These are phyloP conservation scores for Athene noctua DNA, from an alignment of 2,113 vertebrate species.

Conservation along the genomic window DNA sequence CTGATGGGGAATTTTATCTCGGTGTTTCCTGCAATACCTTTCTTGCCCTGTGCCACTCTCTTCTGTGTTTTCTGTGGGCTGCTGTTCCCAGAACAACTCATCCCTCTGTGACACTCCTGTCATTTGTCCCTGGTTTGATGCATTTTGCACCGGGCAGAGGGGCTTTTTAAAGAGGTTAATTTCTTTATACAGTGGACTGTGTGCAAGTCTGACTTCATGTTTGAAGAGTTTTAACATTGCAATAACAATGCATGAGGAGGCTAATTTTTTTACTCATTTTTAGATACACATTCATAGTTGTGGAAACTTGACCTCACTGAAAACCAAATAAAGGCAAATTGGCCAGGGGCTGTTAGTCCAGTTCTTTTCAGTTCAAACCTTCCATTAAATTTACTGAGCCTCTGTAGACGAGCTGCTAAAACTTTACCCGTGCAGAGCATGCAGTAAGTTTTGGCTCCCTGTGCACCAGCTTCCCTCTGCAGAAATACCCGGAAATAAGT, in stretches of 20 bases:
- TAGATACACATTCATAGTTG: not conserved
- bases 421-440: not conserved
- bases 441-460: not conserved
- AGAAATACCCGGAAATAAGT: not conserved
- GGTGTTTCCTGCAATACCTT: not conserved
- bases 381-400: not conserved
- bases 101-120: not conserved
- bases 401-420: not conserved
- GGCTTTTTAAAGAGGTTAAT: not conserved
- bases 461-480: not conserved
- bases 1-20: not conserved
- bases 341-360: not conserved
- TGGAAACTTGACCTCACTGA: not conserved
- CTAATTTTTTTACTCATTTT: not conserved
- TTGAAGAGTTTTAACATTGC: not conserved
- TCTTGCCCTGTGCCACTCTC: not conserved
- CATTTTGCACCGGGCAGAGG: not conserved
- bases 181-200: not conserved
- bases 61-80: not conserved
- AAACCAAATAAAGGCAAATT: not conserved
- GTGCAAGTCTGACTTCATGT: not conserved
- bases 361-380: not conserved
- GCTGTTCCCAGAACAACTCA: not conserved
- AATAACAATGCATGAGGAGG: not conserved
- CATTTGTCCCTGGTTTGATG: not conserved